phyloP scores from a whole-genome alignment of 2,113 vertebrate genomes.

The Callionymus lyra region DNA sequence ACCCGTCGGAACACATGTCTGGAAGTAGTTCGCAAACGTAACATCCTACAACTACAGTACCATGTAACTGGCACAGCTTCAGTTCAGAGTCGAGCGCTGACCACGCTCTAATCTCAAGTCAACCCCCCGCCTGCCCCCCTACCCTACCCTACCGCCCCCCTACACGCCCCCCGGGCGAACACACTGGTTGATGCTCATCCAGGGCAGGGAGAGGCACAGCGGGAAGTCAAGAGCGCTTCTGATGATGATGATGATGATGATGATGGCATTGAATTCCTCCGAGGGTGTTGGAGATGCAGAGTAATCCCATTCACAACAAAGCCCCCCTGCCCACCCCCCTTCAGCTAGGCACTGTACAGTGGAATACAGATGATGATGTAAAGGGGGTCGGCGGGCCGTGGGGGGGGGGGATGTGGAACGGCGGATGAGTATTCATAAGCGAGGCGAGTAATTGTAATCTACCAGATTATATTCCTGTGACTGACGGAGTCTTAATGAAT shows the following conservation, averaged over 20 bases:
- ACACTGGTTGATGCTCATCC: conserved; percentile 40
- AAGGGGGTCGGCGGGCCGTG: conserved; percentile 9
- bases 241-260: conserved; percentile 21
- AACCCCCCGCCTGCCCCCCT: no score
- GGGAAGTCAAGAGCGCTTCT: conserved; percentile 24
- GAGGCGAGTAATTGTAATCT: conserved; percentile 26
- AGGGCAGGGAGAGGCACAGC: conserved; percentile 17
- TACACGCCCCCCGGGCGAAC: conserved; percentile 36
- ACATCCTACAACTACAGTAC: no score
- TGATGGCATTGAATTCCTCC: conserved; percentile 39
- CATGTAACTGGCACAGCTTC: no score
- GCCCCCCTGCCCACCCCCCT: conserved; percentile 49
- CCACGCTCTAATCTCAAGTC: no score
- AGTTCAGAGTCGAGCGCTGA: no score
- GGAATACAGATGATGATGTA: conserved; percentile 20
- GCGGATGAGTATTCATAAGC: conserved; percentile 1
- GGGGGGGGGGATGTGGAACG: conserved; percentile 1
- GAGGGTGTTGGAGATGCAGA: conserved; percentile 40
- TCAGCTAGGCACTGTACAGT: neutral
- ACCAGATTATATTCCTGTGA: conserved; percentile 26
- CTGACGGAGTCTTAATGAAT: conserved; percentile 30
- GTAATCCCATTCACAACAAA: conserved; percentile 60
- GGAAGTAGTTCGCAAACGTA: no score
- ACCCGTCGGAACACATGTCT: no score
- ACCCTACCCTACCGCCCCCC: no score